Conservation (phyloP, 2,113 vertebrate genomes). For the Leptodactylus fuscus region DNA sequence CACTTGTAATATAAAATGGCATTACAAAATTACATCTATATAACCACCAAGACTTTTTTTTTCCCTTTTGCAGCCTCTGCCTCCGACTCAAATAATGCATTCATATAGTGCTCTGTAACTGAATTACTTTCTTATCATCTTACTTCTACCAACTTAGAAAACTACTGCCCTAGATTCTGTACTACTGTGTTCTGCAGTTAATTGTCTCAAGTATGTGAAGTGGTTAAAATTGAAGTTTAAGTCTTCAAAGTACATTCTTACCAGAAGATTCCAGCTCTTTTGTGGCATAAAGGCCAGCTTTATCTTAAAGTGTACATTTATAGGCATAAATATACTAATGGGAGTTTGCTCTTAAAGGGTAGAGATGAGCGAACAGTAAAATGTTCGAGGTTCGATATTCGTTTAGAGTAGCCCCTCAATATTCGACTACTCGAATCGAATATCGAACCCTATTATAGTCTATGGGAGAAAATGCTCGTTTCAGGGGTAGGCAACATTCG, state of each 20-base stretch:
- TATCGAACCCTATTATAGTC: no score
- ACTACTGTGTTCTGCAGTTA: not conserved
- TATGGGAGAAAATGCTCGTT: no score
- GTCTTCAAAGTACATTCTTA: not conserved
- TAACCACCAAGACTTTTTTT: slow-evolving; percentile 19
- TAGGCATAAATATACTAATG: no score
- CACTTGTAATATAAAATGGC: slow-evolving; percentile 54
- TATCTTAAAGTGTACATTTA: no score
- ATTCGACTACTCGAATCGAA: no score
- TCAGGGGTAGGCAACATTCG: no score
- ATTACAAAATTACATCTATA: slow-evolving; percentile 52
- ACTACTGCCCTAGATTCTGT: slow-evolving; percentile 10
- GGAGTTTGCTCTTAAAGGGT: no score
- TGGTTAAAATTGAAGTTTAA: no score
- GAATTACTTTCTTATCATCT: slow-evolving; percentile 32
- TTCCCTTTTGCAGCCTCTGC: slow-evolving; percentile 19
- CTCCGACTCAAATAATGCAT: slow-evolving; percentile 20
- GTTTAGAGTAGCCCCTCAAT: no score
- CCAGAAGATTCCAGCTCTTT: not conserved
- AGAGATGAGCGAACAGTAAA: no score
- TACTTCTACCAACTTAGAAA: slow-evolving; percentile 27
- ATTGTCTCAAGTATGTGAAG: not conserved
- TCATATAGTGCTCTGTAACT: slow-evolving; percentile 42
- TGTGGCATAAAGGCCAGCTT: not conserved
- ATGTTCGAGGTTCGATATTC: no score